A percentile compares a stretch with the other conserved stretches of the same genome.
These are phyloP conservation scores for Eupeodes corollae DNA, from an alignment of 1,140 invertebrate species.

Conservation along the genomic window DNA sequence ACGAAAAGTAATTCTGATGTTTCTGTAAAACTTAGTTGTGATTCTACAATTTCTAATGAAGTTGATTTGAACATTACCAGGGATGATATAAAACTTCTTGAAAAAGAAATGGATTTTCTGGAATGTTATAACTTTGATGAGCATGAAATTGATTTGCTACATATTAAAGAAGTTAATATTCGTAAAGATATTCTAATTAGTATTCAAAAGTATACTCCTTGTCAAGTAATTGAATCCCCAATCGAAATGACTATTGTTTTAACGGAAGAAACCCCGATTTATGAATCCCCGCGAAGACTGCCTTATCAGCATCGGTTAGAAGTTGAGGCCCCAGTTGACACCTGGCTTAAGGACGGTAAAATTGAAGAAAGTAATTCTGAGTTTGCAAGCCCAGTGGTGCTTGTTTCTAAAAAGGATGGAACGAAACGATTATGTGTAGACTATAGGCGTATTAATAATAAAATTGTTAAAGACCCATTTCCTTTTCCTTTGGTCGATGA, in stretches of 20 bases:
- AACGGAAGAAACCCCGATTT: conserved; percentile 15
- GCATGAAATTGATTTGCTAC: background rate
- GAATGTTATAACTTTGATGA: background rate
- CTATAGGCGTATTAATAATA: conserved; percentile 39
- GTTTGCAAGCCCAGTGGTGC: conserved; percentile 38
- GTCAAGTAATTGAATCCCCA: background rate
- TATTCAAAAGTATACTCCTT: background rate
- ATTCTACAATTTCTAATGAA: background rate
- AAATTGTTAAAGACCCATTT: conserved; percentile 22
- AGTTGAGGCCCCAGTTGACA: conserved; percentile 21
- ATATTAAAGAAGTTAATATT: background rate
- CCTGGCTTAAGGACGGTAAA: conserved; percentile 23
- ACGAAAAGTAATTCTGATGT: background rate
- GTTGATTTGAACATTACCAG: background rate
- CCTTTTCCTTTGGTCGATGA: conserved; percentile 28
- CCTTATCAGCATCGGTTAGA: conserved; percentile 17
- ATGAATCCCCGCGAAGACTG: conserved; percentile 20
- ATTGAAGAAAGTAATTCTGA: conserved; percentile 23
- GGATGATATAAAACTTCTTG: background rate
- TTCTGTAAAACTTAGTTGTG: background rate
- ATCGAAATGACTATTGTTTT: conserved; percentile 10
- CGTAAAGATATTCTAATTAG: background rate
- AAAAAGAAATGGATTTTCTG: background rate
- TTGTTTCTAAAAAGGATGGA: conserved; percentile 41
- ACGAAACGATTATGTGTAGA: conserved; percentile 41